A percentile compares a stretch with the other conserved stretches of the same genome.
These are phyloP conservation scores for Sclerurus mexicanus DNA, from an alignment of 2,113 vertebrate genomes.

Conservation along the genomic window DNA sequence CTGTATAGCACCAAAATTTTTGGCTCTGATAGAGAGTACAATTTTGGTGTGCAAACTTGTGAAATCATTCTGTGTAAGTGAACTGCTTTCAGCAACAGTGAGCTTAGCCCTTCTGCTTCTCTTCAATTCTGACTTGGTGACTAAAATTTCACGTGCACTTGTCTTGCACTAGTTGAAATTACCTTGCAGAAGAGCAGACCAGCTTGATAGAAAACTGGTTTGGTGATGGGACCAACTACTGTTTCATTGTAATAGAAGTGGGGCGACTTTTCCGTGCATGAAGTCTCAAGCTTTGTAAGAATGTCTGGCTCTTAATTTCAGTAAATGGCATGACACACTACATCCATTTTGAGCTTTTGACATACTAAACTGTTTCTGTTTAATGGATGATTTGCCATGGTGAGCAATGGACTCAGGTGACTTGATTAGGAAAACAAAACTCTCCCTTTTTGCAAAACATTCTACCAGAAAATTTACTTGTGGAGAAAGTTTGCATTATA, in stretches of 20 bases:
- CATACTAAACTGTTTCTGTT: conserved; percentile 45
- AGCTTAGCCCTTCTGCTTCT: not conserved
- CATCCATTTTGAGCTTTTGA: conserved; percentile 78
- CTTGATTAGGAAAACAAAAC: conserved; percentile 35
- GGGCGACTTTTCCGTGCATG: conserved; percentile 11
- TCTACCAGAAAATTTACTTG: not conserved
- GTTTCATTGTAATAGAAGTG: not conserved
- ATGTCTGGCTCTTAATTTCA: conserved; percentile 68
- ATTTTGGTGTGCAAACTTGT: not conserved
- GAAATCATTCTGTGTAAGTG: not conserved
- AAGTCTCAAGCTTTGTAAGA: conserved; percentile 28
- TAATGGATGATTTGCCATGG: conserved; percentile 54
- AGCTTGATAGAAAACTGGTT: conserved; percentile 68
- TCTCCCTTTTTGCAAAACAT: conserved; percentile 25
- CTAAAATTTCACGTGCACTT: not conserved
- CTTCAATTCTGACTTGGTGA: not conserved
- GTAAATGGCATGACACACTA: conserved; percentile 98
- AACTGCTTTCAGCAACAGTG: not conserved
- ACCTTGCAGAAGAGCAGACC: conserved; percentile 38
- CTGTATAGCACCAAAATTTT: not conserved
- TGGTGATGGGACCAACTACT: not conserved
- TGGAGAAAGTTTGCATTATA: conserved; percentile 48
- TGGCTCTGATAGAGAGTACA: not conserved
- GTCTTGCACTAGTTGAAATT: not conserved
- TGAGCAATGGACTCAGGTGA: conserved; percentile 51